These are phyloP conservation scores for Polypterus bichir DNA, from an alignment of 2,113 vertebrate species.

Conservation along the genomic window DNA sequence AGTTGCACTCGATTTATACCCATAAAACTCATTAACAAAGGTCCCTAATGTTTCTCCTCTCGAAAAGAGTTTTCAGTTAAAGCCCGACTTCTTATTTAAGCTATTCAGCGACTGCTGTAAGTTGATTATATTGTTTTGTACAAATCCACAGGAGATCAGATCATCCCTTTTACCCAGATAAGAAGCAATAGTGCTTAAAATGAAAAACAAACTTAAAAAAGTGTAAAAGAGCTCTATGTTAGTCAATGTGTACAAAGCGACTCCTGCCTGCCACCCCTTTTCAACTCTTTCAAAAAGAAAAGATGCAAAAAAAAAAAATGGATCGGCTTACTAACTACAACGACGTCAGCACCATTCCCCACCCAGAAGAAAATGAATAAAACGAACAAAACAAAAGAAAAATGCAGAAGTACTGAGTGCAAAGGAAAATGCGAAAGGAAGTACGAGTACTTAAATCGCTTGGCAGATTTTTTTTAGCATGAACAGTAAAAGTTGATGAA, in stretches of 20 bases:
- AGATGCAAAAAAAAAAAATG: not conserved
- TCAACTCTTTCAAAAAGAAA: too few relatives aligned
- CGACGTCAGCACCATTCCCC: too few relatives aligned
- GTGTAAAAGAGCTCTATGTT: conserved; percentile 14
- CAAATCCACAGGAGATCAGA: conserved; percentile 12
- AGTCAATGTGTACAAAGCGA: conserved; percentile 22
- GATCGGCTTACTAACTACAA: not conserved
- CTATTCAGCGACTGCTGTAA: too few relatives aligned
- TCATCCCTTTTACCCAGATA: conserved; percentile 21
- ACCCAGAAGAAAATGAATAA: too few relatives aligned
- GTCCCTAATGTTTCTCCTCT: too few relatives aligned
- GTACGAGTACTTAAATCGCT: not conserved
- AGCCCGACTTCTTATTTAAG: too few relatives aligned
- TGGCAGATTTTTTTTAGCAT: too few relatives aligned
- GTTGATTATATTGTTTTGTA: too few relatives aligned
- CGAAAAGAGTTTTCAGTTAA: too few relatives aligned
- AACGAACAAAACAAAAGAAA: not conserved
- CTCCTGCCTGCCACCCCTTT: conserved; percentile 4
- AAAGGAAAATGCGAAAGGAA: not conserved
- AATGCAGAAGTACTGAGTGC: not conserved
- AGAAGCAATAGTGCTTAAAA: conserved; percentile 24
- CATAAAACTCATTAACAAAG: too few relatives aligned
- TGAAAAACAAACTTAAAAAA: conserved; percentile 24
- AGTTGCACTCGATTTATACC: too few relatives aligned
- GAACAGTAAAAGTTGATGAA: too few relatives aligned